Base-by-base conservation (phyloP, 2,888 invertebrate genomes). In the Nomada flava region DNA sequence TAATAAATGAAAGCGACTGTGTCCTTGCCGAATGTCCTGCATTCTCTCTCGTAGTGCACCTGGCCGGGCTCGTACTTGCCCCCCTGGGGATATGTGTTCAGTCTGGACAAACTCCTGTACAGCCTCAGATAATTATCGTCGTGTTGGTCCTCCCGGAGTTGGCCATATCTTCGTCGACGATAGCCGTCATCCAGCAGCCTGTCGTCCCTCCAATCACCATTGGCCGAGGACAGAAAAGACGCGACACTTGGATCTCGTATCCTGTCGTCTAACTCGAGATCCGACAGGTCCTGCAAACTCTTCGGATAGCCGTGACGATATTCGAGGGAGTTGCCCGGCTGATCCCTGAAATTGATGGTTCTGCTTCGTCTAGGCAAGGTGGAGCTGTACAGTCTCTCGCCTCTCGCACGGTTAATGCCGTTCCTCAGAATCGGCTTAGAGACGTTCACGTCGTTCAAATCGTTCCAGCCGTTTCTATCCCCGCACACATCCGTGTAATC, bases 1-100 rank as follows among this genome's bases (percentile, higher is more conserved):
- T 94, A 94, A 77, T 93, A 94, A 82, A 93, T 93, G 55, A 93
- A 91, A n/a, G 93, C 93, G 70, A 94, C 91, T 60, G 93, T 93
- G 82, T 93, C 93, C 83, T 93, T 93, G 67, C 93, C 94, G 86
- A 93, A 93, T 52, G 93, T 92, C 82, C 93, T 90, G 88, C 92
- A 94, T 82, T 94, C 94, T 36, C 92, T 90, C 80, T 93, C 93
- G 86, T 93, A 94, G 70, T 92, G 93, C 73, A 93, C 94, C 86
- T 91, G 91, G 10, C 94, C 93, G 1, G 94, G 93, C 63, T 91
- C 89, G 79, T 90, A 91, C 70, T 89, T 91, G 4, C 78, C 77
- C 50, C 80, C 84, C 20, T 90, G 86, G 44, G 89, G 82, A 47
- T 88, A 87, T 18, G 77, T 86, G 63, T 91, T 89, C 26, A 91